Base-by-base conservation (phyloP, 2,797 vertebrate species). In the Peromyscus attwateri region DNA sequence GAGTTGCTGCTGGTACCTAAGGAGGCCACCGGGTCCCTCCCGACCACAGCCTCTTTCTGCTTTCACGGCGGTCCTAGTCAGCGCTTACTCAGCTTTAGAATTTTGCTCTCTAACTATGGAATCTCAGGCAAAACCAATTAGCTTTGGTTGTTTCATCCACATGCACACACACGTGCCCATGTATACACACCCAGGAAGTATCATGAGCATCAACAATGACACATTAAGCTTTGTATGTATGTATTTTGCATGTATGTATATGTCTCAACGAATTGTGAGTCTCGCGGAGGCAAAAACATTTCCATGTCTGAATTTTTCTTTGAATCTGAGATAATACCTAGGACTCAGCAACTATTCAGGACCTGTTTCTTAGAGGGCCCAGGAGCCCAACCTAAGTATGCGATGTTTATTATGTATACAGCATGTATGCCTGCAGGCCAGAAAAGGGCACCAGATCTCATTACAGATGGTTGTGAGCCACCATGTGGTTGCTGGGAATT, bases 301-400 rank as follows among this genome's bases (percentile, higher is more conserved):
- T 94, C 88, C 88, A 80, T 87, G 52, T 76, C 57, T 94, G 55
- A 55, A 52, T 82, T 46, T 79, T 52, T 91, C 89, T 92, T 94
- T 71, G 19, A 70, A 81, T 43, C 64, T 77, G 80, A 87, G 70
- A 52, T 73, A 81, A 79, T 70, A 16, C 37, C 40, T 81, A 46
- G 21, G 46, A 83, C 62, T 94, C 8, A 16, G 43, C 40, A 90
- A 46, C 70, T 87, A 79, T 52, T 66, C 64, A 19, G 49, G 23
- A 55, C 6, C 68, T 85, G 10, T 60, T 68, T 75, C 40, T 73
- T 62, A 43, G 84, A 3, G 55, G 66, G 79, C 29, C 66, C 40
- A 29, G 40, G 25, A 34, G 94, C 25, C 71, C n/a, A n/a, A n/a
- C n/a, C n/a, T n/a, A n/a, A n/a, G n/a, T n/a, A n/a, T n/a, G n/a